Base-by-base conservation (phyloP, 2,888 invertebrate genomes). In the Steinernema hermaphroditum region DNA sequence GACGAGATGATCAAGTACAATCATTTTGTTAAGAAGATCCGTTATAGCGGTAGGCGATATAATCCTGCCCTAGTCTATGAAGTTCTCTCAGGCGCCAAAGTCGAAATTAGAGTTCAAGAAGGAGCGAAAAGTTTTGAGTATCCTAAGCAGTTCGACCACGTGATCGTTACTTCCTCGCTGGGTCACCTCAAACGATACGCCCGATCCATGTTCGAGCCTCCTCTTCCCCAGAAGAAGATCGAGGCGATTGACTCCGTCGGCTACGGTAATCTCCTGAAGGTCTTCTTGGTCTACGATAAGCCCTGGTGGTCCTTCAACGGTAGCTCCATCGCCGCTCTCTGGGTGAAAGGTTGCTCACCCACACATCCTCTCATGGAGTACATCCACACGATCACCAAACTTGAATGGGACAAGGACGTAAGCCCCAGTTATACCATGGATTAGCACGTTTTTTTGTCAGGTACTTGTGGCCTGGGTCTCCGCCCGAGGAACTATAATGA, bases 391-490 rank as follows among this genome's bases (percentile, higher is more conserved):
- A 73, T 82, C 71, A 19, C 78, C 76, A 69, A 75, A 1, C 72
- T 82, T 41, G 77, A 75, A 37, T 83, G 83, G 83, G 78, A 79
- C 12, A 14, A 46, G 6, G 68, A 77, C n/a, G 76, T 75, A 37
- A 14, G 41, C 70, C 16, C 16, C 19, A 1, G 6, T 9, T n/a
- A 14, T 9, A 9, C 19, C 19, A n/a, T 49, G 6, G 19, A 49
- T 12, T 6, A 49, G n/a, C 12, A 6, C 12, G 19, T n/a, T 9
- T n/a, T 19, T 49, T 49, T 6, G 9, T 49, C 77, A 81, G 62
- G 75, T 82, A 9, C 72, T 84, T 24, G 79, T 77, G 46, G 81
- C 78, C 2, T 84, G 85, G 82, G 77, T 84, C 57, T 82, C 82
- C 4, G 84, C 83, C 62, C 68, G 74, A 43, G 84, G 84, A 22